Percentiles rank a stretch among this genome's conserved stretches.
Conservation (phyloP, 2,888 invertebrate genomes). For the Saturnia pavonia region DNA sequence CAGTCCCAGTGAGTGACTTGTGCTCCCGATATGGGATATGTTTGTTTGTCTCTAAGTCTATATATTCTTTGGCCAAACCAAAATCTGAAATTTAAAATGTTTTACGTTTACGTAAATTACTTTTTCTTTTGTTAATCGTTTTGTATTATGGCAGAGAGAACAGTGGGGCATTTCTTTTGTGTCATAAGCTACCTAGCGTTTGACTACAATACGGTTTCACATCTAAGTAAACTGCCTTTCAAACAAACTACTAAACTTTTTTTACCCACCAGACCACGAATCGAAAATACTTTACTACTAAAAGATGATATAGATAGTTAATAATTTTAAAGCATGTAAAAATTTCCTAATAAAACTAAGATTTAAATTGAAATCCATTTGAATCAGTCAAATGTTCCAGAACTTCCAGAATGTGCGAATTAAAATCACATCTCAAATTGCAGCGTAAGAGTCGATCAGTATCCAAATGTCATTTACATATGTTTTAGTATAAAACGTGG, state of each 20-base stretch:
- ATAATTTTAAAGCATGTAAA: background rate
- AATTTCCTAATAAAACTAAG: background rate
- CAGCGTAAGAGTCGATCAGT: background rate
- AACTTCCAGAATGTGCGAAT: background rate
- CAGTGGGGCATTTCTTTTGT: background rate
- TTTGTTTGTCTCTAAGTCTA: constrained; percentile 99
- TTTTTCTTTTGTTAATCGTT: background rate
- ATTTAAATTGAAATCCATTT: no score
- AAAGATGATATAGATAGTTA: background rate
- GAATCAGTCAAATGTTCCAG: no score
- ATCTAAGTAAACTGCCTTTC: no score
- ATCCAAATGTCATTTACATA: background rate
- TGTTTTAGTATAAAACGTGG: constrained; percentile 17
- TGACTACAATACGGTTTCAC: no score
- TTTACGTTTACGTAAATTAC: background rate
- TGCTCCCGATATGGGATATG: constrained; percentile 99
- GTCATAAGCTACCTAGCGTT: no score
- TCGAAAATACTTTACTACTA: background rate
- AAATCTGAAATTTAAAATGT: constrained; percentile 89
- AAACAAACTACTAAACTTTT: no score
- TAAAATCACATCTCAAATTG: background rate
- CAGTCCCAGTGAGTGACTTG: constrained; percentile 99
- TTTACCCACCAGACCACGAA: background rate
- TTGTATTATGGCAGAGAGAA: background rate
- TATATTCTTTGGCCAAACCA: constrained; percentile 99